Evolutionary conservation across 2,888 invertebrate genomes (phyloP), one percentile per base, ranked within the genome.

Genomic region (Agrenia bidenticulata): DNA sequence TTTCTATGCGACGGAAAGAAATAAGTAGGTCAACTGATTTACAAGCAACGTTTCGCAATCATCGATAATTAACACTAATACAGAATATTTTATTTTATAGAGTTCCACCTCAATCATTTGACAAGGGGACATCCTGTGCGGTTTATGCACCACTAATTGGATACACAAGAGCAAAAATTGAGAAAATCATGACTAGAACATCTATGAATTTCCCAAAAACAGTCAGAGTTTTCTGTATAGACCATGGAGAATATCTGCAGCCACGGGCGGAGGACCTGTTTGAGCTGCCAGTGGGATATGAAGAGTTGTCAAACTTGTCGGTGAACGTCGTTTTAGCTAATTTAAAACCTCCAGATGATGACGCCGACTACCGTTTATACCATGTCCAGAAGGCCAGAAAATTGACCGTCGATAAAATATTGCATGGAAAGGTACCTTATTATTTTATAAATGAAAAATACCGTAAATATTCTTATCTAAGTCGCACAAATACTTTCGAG

Each of bases 211-310:
- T n/a, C 11, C 66, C 67, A 1, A 26, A 32, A 1, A 24, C 41
- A 13, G 42, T 70, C 2, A 55, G 56, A 5, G 59, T 70, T 7
- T 45, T 32, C 27, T 70, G 70, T 21, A 19, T 67, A n/a, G 70
- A 70, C 27, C 51, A 23, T 21, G 70, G 64, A 27, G 26, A 37
- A n/a, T 58, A 21, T 49, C 13, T 66, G 4, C 57, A 63, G 23
- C 59, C 59, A 23, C 1, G 9, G 4, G 64, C 51, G 1, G 61
- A 65, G 2, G 42, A 69, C 1, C 1, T 69, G 4, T 69, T 54
- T 27, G 23, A 39, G 15, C 55, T 69, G 1, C 57, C 64, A 2
- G 13, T 17, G 1, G 27, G 58, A 17, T 63, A 49, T 9, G 26
- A 60, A 23, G 15, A 57, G 5, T 58, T 61, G 51, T 19, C 50